These are phyloP conservation scores for Pantherophis guttatus DNA, from an alignment of 2,113 vertebrate genomes.

Conservation along the genomic window DNA sequence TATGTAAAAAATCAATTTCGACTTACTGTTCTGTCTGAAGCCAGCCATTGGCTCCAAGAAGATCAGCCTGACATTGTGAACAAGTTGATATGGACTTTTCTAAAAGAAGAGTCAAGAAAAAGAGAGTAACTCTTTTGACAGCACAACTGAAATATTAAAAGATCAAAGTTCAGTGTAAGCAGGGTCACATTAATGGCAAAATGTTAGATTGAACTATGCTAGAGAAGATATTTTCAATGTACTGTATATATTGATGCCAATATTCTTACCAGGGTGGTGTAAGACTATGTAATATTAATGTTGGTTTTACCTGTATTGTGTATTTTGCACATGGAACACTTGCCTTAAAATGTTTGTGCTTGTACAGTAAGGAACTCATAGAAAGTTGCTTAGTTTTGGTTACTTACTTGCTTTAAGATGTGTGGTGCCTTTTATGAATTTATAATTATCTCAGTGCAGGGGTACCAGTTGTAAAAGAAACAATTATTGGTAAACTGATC, in stretches of 20 bases:
- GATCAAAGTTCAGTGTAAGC: constrained; percentile 58
- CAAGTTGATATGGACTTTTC: constrained; percentile 97
- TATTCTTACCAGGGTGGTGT: constrained; percentile 61
- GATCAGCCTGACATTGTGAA: constrained; percentile 97
- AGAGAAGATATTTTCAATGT: constrained; percentile 68
- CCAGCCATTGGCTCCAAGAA: constrained; percentile 97
- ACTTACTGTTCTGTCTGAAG: constrained; percentile 91
- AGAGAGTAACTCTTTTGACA: constrained; percentile 66
- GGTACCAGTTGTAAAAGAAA: constrained; percentile 63
- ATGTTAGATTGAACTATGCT: constrained; percentile 66
- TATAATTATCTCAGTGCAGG: constrained; percentile 58
- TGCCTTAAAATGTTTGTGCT: constrained; percentile 75
- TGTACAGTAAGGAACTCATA: constrained; percentile 62
- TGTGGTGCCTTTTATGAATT: constrained; percentile 88
- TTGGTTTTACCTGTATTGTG: constrained; percentile 68
- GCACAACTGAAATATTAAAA: constrained; percentile 44
- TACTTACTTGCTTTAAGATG: constrained; percentile 72
- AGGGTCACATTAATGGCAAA: constrained; percentile 64
- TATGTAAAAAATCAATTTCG: constrained; percentile 94
- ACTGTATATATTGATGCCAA: constrained; percentile 64
- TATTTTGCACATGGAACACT: constrained; percentile 74
- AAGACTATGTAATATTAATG: constrained; percentile 61
- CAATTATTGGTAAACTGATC: constrained; percentile 28
- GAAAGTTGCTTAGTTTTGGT: constrained; percentile 61
- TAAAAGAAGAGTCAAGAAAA: constrained; percentile 89